Base-by-base conservation (phyloP, 2,113 vertebrate genomes). In the Telmatochromis brichardi region DNA sequence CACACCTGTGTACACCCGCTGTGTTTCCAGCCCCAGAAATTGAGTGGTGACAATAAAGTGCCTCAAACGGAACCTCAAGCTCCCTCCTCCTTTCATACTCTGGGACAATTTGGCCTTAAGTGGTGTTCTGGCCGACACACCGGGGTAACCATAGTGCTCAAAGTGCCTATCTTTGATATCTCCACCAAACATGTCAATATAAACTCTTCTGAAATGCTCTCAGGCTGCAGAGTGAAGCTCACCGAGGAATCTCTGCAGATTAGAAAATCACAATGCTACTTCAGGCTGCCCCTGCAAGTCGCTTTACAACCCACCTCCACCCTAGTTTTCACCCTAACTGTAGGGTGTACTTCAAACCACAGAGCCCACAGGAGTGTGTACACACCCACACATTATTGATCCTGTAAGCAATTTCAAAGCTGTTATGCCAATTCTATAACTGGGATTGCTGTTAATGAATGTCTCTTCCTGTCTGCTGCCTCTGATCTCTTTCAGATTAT, bases 211-310 rank as follows among this genome's bases (percentile, higher is more conserved):
- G 35, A 21, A 68, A 37, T 37, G 35, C 35, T 23, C 0, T 0
- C 11, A 68, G n/a, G n/a, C 35, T 14, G 12, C 7, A 23, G 31
- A 68, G 11, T 40, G 35, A 68, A 68, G n/a, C 35, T 40, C 63
- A 40, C 19, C 1, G 0, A 37, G 15, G 19, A 21, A 68, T 37
- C 33, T 37, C 6, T 5, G 63, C 0, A 68, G 63, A 21, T 40
- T 40, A 21, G 63, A 12, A 37, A 8, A 68, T 68, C 11, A 2
- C 31, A 65, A 35, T 35, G 35, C 63, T 68, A 68, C 12, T 23
- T 40, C 12, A 23, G 11, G 11, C 63, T 68, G 35, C 5, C 35
- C 5, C 35, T 68, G 35, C 7, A 68, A 40, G 63, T 21, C 35
- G 3, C n/a, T 68, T 68, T 40, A 1, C 63, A 68, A 40, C 35